Evolutionary conservation across 2,888 invertebrate species (phyloP).

Genomic region (Amiota mariae): DNA sequence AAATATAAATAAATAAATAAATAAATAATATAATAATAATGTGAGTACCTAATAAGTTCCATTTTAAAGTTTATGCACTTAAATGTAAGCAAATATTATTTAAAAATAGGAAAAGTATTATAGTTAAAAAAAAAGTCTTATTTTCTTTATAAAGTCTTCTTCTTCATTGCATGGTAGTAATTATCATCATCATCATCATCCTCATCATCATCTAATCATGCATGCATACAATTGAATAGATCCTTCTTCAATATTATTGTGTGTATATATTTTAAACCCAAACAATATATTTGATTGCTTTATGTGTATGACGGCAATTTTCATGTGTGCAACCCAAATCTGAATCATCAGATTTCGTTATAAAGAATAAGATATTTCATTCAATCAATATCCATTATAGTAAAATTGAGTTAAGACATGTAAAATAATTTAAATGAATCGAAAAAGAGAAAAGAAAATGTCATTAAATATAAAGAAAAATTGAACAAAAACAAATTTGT

Average conservation of each 20-base stretch:
- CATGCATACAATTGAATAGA: too few species aligned
- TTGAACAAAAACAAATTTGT: background rate
- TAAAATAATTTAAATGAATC: conserved; percentile 10
- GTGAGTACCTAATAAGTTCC: conserved; percentile 11
- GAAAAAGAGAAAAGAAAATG: conserved; percentile 25
- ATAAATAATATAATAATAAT: background rate
- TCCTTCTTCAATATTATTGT: background rate
- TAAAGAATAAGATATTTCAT: conserved; percentile 17
- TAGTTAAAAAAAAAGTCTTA: conserved; percentile 33
- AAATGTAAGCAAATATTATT: background rate
- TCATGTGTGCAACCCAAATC: conserved; percentile 68
- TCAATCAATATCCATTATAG: conserved; percentile 23
- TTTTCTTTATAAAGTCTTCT: conserved; percentile 24
- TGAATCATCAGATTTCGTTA: conserved; percentile 39
- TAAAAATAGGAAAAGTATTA: background rate
- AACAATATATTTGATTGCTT: conserved; percentile 71
- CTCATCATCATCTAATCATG: too few species aligned
- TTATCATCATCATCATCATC: too few species aligned
- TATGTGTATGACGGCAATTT: conserved; percentile 68
- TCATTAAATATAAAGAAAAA: background rate
- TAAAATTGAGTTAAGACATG: conserved; percentile 18
- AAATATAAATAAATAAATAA: too few species aligned
- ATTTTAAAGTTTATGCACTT: background rate
- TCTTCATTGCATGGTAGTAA: background rate
- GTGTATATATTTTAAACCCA: conserved; percentile 62